Base-by-base conservation (phyloP, 2,888 invertebrate species). In the Andrena trimmerana region DNA sequence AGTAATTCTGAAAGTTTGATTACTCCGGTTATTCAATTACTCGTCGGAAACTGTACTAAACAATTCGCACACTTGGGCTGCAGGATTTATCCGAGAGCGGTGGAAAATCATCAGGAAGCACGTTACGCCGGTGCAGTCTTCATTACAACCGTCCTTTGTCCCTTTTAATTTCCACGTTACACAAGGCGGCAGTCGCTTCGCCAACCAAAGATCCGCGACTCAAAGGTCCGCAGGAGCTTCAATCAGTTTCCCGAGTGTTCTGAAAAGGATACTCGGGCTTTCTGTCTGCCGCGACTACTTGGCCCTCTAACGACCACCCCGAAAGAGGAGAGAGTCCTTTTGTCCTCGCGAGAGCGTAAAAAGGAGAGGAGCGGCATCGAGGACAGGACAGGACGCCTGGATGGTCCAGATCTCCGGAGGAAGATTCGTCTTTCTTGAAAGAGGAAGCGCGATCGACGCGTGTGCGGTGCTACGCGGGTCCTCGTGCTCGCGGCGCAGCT, bases 351-450 rank as follows among this genome's bases (percentile, higher is more conserved):
- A 67, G 68, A 67, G 63, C 60, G 63, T 7, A 63, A 68, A 65
- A 72, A 66, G 50, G 42, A 60, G 29, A 27, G 16, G 31, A 27
- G 20, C 10, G 36, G 16, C 42, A 42, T 42, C 42, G n/a, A 20
- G 52, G 16, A 70, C 52, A 77, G 76, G 60, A 65, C 62, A 42
- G 42, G 67, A 77, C 62, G 54, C 70, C 29, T 29, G 33, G 69
- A 31, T 65, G 52, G 68, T 31, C 69, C 24, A 67, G 54, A 76
- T 76, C 60, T 60, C 33, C n/a, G 10, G 29, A 6, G 31, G 60
- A 77, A 66, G 76, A 86, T 78, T 82, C 86, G 71, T 68, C 69
- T 74, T 60, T 69, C 42, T 42, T n/a, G 73, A 79, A 75, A 76
- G 62, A 73, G 57, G 63, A 42, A 77, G 54, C 81, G 54, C 42